Base-by-base conservation (phyloP, 1,140 invertebrate genomes). In the Patella vulgata region DNA sequence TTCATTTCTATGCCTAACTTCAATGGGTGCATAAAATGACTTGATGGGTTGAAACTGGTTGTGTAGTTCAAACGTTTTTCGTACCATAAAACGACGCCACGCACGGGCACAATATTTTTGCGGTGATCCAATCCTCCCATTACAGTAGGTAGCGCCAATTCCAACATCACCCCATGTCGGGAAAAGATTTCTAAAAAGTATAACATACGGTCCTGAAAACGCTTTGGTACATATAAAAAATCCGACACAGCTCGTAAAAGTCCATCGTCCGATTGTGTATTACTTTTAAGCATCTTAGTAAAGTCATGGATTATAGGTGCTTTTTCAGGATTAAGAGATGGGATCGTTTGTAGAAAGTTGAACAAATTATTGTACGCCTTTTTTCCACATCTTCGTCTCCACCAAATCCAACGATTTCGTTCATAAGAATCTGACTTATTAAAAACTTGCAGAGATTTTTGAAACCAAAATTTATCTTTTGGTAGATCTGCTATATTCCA, bases 31-130 rank as follows among this genome's bases (percentile, higher is more conserved):
- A 33, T 3, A 21, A 52, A 52, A 9, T 14, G 14, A 5, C 23
- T 21, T 9, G 12, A 8, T 9, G 50, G 23, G 30, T 25, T 52
- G 30, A 31, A 52, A 19, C 14, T 12, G 17, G 30, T 4, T 33
- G 21, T 21, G 19, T 31, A 52, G 4, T 31, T 14, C 17, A 27
- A 27, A n/a, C 50, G 14, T n/a, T 52, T 31, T 17, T 33, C 14
- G 50, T 52, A 52, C 50, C 50, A 52, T 17, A 52, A 28, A 33
- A 31, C 30, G 28, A 14, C 36, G 12, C 50, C 50, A 27, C n/a
- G 27, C 12, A 52, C 9, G 0, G 28, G 50, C 12, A 52, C 50
- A 14, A 52, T 33, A n/a, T 52, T 28, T n/a, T 11, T 12, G 27
- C 17, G 30, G 12, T n/a, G 50, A 17, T 21, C 23, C 9, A 52